These are phyloP conservation scores for Mimumesa dahlbomi DNA, from an alignment of 2,888 invertebrate genomes.

Conservation along the genomic window DNA sequence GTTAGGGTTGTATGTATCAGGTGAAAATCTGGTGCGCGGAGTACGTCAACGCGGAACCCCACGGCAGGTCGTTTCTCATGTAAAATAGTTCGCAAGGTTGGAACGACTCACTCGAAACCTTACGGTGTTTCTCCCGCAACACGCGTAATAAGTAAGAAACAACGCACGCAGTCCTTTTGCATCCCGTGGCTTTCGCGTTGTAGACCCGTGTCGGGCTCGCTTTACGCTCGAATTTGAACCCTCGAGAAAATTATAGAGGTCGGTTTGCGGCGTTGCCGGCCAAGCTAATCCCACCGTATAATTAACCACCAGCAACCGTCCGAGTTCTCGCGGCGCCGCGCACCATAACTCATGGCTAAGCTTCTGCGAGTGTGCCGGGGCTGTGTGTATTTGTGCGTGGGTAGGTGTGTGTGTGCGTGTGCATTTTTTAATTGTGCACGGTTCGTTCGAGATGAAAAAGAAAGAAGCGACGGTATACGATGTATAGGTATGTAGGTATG, in stretches of 20 bases:
- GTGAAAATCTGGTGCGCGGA: too few species aligned
- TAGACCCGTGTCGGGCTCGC: slow-evolving; percentile 36
- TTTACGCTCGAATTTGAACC: slow-evolving; percentile 73
- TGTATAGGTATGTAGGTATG: too few species aligned
- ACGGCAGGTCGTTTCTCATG: too few species aligned
- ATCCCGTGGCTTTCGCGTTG: too few species aligned
- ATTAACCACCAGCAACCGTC: slow-evolving; percentile 77
- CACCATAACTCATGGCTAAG: slow-evolving; percentile 75
- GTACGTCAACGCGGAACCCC: too few species aligned
- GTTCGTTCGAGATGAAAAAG: neutral
- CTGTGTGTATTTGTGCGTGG: too few species aligned
- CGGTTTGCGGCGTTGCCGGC: slow-evolving; percentile 71
- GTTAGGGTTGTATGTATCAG: too few species aligned
- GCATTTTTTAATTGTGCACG: neutral
- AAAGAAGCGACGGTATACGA: neutral
- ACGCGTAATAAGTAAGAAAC: too few species aligned
- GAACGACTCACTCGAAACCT: too few species aligned
- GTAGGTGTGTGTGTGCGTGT: slow-evolving; percentile 48
- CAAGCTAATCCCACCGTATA: slow-evolving; percentile 78
- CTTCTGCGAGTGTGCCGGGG: slow-evolving; percentile 69
- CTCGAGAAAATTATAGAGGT: slow-evolving; percentile 77
- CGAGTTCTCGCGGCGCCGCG: slow-evolving; percentile 54
- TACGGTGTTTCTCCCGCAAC: too few species aligned
- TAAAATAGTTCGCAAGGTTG: too few species aligned
- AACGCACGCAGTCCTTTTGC: too few species aligned